A percentile compares a stretch with the other conserved stretches of the same genome.
Conservation (phyloP, 2,113 vertebrate genomes). For the Himantopus leucocephalus region DNA sequence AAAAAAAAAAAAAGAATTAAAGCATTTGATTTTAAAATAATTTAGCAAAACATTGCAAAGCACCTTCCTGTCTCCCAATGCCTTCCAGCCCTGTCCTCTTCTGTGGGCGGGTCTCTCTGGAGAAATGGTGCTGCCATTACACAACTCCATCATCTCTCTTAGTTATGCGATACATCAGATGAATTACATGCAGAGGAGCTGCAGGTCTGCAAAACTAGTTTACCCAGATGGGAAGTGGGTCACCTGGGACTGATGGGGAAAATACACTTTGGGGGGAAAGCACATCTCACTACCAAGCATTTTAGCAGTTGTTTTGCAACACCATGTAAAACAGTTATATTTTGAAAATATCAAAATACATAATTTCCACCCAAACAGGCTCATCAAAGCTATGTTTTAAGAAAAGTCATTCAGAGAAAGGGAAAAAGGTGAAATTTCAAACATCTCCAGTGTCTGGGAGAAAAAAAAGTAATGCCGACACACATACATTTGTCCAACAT, state of each 20-base stretch:
- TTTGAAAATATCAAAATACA: not conserved
- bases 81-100: not conserved
- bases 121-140: not conserved
- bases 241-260: not conserved
- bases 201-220: not conserved
- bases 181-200: not conserved
- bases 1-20: not conserved
- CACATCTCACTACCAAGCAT: accelerated
- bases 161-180: not conserved
- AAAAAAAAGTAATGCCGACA: not conserved
- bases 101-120: not conserved
- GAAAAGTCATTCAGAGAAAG: not conserved
- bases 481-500: not conserved
- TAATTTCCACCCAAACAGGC: not conserved
- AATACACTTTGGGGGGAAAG: not conserved
- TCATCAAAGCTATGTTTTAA: not conserved
- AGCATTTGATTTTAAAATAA: not conserved
- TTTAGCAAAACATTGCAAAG: not conserved
- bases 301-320: not conserved
- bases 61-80: not conserved
- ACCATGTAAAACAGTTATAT: not conserved
- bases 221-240: not conserved
- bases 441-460: not conserved
- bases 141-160: not conserved
- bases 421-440: not conserved